Percentiles rank a stretch among this genome's conserved stretches.
These are phyloP conservation scores for Cynodonichthys magdalenae DNA, from an alignment of 2,797 vertebrate genomes.

Conservation along the genomic window DNA sequence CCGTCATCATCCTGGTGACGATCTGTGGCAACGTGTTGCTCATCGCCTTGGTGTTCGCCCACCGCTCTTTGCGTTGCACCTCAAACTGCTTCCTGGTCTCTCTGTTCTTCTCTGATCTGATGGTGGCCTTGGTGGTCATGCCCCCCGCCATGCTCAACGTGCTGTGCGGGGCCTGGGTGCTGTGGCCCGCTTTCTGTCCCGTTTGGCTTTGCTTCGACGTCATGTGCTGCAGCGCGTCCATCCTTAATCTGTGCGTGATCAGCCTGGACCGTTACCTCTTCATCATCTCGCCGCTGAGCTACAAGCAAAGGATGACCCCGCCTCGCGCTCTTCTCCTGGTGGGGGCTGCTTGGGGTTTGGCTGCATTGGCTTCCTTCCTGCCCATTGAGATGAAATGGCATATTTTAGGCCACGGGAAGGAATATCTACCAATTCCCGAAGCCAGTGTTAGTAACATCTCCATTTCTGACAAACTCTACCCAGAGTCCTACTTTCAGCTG, in stretches of 20 bases:
- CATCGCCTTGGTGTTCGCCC: conserved; percentile 90
- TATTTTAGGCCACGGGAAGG: conserved; percentile 75
- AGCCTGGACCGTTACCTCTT: conserved; percentile 97
- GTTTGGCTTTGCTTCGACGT: conserved; percentile 96
- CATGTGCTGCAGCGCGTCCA: conserved; percentile 99
- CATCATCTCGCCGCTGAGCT: conserved; percentile 93
- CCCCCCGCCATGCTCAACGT: conserved; percentile 96
- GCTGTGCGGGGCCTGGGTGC: conserved; percentile 91
- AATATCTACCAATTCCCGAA: conserved; percentile 29
- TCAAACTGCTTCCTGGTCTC: conserved; percentile 98
- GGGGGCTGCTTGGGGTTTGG: conserved; percentile 90
- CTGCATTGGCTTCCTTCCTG: conserved; percentile 90
- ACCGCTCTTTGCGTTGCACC: conserved; percentile 93
- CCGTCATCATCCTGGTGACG: conserved; percentile 90
- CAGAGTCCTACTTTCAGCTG: conserved; percentile 72
- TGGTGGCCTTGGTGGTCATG: conserved; percentile 98
- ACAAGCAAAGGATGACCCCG: conserved; percentile 95
- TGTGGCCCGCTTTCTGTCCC: conserved; percentile 88
- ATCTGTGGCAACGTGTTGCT: conserved; percentile 88
- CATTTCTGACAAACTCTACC: conserved; percentile 61
- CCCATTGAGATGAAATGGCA: conserved; percentile 98
- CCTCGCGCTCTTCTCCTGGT: conserved; percentile 88
- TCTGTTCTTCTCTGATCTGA: conserved; percentile 94
- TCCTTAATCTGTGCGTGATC: conserved; percentile 97
- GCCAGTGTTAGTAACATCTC: conserved; percentile 59